These are phyloP conservation scores for Hapalemur alaotrensis DNA, from an alignment of 2,797 vertebrate species.

Conservation along the genomic window DNA sequence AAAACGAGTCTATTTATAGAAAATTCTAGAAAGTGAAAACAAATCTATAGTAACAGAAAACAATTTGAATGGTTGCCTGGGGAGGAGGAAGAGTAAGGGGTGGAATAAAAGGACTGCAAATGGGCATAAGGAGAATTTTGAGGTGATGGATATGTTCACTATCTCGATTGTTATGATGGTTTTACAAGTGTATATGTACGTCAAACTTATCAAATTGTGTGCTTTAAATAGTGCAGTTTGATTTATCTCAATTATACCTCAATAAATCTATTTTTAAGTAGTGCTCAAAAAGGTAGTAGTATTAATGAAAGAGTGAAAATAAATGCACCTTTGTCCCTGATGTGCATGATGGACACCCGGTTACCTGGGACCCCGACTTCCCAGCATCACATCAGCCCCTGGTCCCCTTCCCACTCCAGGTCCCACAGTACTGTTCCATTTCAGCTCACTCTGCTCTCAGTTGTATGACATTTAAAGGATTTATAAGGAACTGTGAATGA, in stretches of 20 bases:
- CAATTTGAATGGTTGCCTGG: neutral
- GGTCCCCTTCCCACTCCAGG: neutral
- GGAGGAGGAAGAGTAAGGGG: neutral
- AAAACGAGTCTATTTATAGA: neutral
- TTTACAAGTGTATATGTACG: neutral
- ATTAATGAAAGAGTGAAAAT: neutral
- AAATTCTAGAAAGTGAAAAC: neutral
- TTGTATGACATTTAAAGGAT: conserved; percentile 30
- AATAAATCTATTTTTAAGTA: neutral
- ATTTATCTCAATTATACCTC: neutral
- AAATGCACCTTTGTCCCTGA: neutral
- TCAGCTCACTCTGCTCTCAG: neutral
- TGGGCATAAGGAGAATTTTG: neutral
- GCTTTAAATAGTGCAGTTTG: neutral
- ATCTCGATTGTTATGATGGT: neutral
- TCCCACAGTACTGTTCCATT: neutral
- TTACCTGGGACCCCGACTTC: neutral
- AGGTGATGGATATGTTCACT: neutral
- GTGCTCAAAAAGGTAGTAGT: neutral
- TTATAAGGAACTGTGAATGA: conserved; percentile 42
- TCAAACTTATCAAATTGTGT: neutral
- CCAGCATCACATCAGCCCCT: neutral
- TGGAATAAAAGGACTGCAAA: neutral
- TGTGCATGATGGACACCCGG: neutral
- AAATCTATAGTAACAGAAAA: neutral